These are phyloP conservation scores for human (Homo sapiens) DNA, from an alignment of 2,113 vertebrate species.

Conservation along the genomic window GRCh38 chr4:76123001-76123500, in stretches of 20 bases:
- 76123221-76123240: neutral
- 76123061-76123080: neutral
- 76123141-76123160: neutral
- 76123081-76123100: neutral
- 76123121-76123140: neutral
- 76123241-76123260: neutral
- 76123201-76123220: neutral
- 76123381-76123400: neutral
- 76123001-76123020: neutral
- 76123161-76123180: neutral
- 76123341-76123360: neutral
- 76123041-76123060: neutral
- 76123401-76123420: neutral
- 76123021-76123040: neutral
- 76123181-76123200: neutral
- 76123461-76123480: neutral
- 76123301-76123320: neutral
- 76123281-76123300: conserved; percentile 3
- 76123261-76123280: neutral
- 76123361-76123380: neutral
- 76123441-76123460: neutral
- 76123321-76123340: conserved; percentile 10
- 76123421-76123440: neutral
- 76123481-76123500: neutral
- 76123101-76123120: neutral